Evolutionary conservation across 2,113 vertebrate species (phyloP).

Genomic region (Platichthys flesus): DNA sequence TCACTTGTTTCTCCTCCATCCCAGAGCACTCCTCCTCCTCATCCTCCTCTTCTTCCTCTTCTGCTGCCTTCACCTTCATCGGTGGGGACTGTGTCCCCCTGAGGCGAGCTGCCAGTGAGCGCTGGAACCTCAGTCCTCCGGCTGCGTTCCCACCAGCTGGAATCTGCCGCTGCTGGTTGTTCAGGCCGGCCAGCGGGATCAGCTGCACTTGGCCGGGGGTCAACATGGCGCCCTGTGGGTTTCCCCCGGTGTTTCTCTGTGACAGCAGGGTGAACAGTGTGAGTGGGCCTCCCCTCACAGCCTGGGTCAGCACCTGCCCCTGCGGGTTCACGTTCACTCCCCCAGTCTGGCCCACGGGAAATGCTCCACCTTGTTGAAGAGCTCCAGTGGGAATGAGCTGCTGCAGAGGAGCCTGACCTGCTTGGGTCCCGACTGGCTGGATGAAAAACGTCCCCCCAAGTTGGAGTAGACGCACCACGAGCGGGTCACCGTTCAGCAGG

Average conservation of each 20-base stretch:
- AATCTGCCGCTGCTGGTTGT: constrained; percentile 45
- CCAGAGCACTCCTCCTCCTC: constrained; percentile 72
- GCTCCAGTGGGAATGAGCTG: constrained; percentile 58
- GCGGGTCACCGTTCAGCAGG: constrained; percentile 50
- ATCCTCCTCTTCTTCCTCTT: constrained; percentile 47
- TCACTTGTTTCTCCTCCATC: constrained; percentile 40
- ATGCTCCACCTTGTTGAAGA: constrained; percentile 53
- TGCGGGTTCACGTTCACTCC: constrained; percentile 50
- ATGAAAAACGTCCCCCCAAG: constrained; percentile 65
- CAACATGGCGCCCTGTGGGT: constrained; percentile 43
- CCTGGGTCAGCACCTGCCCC: constrained; percentile 40
- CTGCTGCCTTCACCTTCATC: constrained; percentile 33
- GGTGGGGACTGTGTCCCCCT: constrained; percentile 24
- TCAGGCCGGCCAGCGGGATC: constrained; percentile 48
- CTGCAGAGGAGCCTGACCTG: constrained; percentile 52
- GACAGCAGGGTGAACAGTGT: constrained; percentile 58
- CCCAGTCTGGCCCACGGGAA: constrained; percentile 54
- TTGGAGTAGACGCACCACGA: constrained; percentile 66
- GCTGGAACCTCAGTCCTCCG: constrained; percentile 58
- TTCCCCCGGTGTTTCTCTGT: constrained; percentile 46
- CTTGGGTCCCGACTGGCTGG: constrained; percentile 63
- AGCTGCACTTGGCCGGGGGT: constrained; percentile 63
- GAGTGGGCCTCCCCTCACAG: constrained; percentile 43
- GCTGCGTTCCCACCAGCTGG: constrained; percentile 13
- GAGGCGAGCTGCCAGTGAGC: constrained; percentile 55